A percentile compares a stretch with the other conserved stretches of the same genome.
Conservation (phyloP, 1,140 invertebrate genomes). For the Drosophila subobscura region DNA sequence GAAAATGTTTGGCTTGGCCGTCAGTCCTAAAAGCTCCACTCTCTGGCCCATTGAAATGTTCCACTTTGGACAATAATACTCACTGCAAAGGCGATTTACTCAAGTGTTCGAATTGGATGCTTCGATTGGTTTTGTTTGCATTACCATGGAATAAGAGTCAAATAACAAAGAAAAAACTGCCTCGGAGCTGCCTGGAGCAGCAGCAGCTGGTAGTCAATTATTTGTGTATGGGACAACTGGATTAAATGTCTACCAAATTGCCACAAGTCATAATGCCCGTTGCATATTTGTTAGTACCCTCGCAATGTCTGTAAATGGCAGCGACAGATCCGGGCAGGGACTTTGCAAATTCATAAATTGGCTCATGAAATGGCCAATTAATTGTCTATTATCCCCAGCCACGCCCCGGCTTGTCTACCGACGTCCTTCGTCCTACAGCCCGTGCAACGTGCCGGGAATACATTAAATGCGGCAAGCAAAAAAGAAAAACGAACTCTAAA, state of each 20-base stretch:
- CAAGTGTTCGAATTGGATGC: conserved; percentile 31
- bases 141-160: conserved; percentile 42
- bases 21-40: background rate
- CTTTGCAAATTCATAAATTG: conserved; percentile 5
- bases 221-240: conserved; percentile 12
- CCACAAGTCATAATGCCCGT: background rate
- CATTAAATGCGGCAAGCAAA: conserved; percentile 7
- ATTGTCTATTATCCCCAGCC: background rate
- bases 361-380: background rate
- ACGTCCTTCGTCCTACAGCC: background rate
- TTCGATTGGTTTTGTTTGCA: conserved; percentile 39
- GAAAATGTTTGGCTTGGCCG: conserved; percentile 2
- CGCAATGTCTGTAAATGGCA: background rate
- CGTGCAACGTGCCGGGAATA: conserved; percentile 27
- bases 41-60: background rate
- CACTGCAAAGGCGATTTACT: conserved; percentile 45
- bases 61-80: conserved; percentile 22
- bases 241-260: background rate
- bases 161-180: conserved; percentile 36
- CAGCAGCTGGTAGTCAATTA: conserved; percentile 23
- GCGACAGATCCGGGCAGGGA: too few relatives aligned
- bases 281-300: too few relatives aligned
- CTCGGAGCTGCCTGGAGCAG: conserved; percentile 4
- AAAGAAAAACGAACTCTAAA: conserved; percentile 18
- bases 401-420: background rate